These are phyloP conservation scores for Drosophila demipolita DNA, from an alignment of 2,888 invertebrate genomes.

Conservation along the genomic window DNA sequence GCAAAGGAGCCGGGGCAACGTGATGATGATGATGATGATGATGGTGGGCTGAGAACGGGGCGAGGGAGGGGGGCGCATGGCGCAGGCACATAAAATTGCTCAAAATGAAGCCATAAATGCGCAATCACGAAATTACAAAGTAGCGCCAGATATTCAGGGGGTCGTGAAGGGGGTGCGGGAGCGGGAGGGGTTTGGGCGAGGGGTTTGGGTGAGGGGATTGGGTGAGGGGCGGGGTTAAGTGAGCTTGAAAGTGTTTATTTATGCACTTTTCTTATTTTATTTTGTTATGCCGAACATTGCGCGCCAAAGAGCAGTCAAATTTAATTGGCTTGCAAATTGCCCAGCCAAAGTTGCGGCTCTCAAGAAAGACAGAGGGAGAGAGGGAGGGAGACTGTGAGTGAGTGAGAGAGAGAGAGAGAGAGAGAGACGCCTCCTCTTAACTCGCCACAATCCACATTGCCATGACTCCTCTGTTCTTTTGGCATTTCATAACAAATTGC, in stretches of 20 bases:
- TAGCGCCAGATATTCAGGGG: conserved; percentile 34
- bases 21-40: background rate
- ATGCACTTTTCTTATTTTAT: conserved; percentile 64
- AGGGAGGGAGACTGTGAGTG: background rate
- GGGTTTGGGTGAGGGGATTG: background rate
- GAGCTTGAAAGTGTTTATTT: conserved; percentile 70
- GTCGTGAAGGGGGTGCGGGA: background rate
- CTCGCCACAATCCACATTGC: background rate
- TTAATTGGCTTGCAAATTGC: conserved; percentile 79
- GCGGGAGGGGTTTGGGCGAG: background rate
- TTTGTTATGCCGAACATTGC: conserved; percentile 51
- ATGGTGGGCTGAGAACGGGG: background rate
- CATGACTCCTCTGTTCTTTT: conserved; percentile 8
- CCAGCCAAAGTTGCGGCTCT: conserved; percentile 19
- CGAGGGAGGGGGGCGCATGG: no score
- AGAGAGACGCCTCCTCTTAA: background rate
- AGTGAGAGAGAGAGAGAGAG: background rate
- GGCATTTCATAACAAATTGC: conserved; percentile 73
- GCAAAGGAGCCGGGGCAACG: conserved; percentile 2
- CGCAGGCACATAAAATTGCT: conserved; percentile 69
- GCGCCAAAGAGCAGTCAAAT: conserved; percentile 66
- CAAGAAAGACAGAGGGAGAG: background rate
- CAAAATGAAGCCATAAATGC: conserved; percentile 81
- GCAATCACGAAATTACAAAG: conserved; percentile 80
- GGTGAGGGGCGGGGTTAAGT: background rate